These are phyloP conservation scores for Etheostoma perlongum DNA, from an alignment of 2,797 vertebrate genomes.

Conservation along the genomic window DNA sequence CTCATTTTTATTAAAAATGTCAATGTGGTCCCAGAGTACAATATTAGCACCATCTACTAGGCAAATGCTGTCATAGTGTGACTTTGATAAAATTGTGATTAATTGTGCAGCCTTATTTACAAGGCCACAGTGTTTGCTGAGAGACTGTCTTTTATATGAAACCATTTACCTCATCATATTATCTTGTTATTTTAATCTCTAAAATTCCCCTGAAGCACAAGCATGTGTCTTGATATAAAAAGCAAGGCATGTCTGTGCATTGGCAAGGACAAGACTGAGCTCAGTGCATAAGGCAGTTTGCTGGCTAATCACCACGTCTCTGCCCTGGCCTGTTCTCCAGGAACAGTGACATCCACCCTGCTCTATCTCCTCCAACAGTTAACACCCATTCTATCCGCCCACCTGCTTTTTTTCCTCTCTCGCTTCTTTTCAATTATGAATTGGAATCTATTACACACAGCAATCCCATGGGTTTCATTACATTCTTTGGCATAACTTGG, in stretches of 20 bases:
- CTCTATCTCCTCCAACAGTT: conserved; percentile 19
- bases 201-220: conserved; percentile 22
- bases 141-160: not conserved
- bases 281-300: conserved; percentile 10
- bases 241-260: conserved; percentile 33
- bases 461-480: conserved; percentile 41
- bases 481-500: conserved; percentile 31
- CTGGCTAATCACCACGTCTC: conserved; percentile 42
- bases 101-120: too few species aligned
- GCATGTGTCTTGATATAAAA: conserved; percentile 11
- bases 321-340: conserved; percentile 34
- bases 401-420: not conserved
- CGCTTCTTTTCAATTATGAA: conserved; percentile 1
- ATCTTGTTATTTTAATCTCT: conserved; percentile 23
- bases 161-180: conserved; percentile 5
- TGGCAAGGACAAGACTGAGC: conserved; percentile 39
- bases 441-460: conserved; percentile 21
- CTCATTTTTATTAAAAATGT: too few species aligned
- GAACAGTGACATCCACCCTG: conserved; percentile 23
- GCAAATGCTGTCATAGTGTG: too few species aligned
- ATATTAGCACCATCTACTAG: too few species aligned
- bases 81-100: too few species aligned
- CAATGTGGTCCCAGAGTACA: too few species aligned
- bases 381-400: conserved; percentile 3
- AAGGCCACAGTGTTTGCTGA: too few species aligned